These are phyloP conservation scores for Apantesis nais DNA, from an alignment of 2,888 invertebrate genomes.

Conservation along the genomic window DNA sequence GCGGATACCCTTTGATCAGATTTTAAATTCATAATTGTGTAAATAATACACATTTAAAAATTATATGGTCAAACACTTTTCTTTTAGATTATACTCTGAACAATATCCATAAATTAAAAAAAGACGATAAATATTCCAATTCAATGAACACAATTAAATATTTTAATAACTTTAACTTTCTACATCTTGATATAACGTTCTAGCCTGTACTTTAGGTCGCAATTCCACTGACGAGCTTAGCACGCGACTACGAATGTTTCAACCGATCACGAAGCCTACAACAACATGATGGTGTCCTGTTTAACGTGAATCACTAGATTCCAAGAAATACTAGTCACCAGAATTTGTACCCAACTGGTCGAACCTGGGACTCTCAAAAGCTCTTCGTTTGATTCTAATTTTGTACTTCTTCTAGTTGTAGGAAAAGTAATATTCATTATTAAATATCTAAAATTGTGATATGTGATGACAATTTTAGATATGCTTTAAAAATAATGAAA, in stretches of 20 bases:
- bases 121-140: neutral
- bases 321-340: conserved; percentile 31
- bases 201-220: conserved; percentile 37
- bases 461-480: too few relatives aligned
- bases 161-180: neutral
- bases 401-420: neutral
- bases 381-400: conserved; percentile 1
- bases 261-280: conserved; percentile 61
- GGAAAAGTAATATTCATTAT: neutral
- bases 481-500: too few relatives aligned
- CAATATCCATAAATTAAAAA: too few relatives aligned
- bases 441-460: too few relatives aligned
- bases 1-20: too few relatives aligned
- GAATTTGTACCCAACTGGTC: conserved; percentile 1
- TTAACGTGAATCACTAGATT: conserved; percentile 37
- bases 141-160: neutral
- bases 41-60: too few relatives aligned
- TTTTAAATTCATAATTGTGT: too few relatives aligned
- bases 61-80: too few relatives aligned
- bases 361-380: conserved; percentile 7
- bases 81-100: too few relatives aligned
- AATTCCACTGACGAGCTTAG: conserved; percentile 47
- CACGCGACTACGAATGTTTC: conserved; percentile 71
- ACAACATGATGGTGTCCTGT: conserved; percentile 38
- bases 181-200: neutral